Conservation (phyloP, 2,797 vertebrate species). For the Hypotaenidia philippensis region DNA sequence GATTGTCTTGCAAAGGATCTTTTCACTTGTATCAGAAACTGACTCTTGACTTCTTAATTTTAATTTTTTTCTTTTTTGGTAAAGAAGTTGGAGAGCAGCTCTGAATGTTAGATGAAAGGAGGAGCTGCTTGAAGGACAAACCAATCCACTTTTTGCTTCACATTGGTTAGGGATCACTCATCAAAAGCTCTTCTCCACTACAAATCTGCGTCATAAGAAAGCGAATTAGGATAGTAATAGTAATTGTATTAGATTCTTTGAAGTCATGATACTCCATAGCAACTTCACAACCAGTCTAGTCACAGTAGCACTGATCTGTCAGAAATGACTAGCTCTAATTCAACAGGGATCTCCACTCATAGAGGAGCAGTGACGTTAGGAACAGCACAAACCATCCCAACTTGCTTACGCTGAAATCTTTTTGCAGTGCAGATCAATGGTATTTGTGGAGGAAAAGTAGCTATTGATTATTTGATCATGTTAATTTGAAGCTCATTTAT, state of each 20-base stretch:
- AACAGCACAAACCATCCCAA: neutral
- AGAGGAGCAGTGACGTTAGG: neutral
- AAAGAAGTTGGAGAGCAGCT: neutral
- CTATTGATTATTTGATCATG: neutral
- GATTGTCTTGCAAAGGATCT: slow-evolving; percentile 41
- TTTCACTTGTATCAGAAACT: slow-evolving; percentile 20
- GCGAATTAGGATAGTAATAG: neutral
- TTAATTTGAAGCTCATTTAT: slow-evolving; percentile 4
- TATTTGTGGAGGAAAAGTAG: neutral
- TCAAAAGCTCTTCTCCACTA: slow-evolving; percentile 12
- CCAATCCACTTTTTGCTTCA: neutral
- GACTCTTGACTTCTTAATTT: neutral
- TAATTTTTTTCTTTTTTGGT: neutral
- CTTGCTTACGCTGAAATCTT: neutral
- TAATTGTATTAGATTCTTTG: slow-evolving; percentile 33
- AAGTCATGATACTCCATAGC: slow-evolving; percentile 6
- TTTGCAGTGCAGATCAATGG: neutral
- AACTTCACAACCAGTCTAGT: neutral
- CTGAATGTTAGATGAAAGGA: slow-evolving; percentile 19
- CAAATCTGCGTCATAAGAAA: slow-evolving; percentile 1
- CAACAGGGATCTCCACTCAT: neutral
- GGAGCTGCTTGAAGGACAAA: neutral
- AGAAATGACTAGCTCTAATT: neutral
- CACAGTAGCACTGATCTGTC: neutral
- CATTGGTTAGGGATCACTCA: slow-evolving; percentile 15